Percentiles rank a stretch among this genome's conserved stretches.
Conservation (phyloP, 2,888 invertebrate species). For the Leptinotarsa rubiginosa region DNA sequence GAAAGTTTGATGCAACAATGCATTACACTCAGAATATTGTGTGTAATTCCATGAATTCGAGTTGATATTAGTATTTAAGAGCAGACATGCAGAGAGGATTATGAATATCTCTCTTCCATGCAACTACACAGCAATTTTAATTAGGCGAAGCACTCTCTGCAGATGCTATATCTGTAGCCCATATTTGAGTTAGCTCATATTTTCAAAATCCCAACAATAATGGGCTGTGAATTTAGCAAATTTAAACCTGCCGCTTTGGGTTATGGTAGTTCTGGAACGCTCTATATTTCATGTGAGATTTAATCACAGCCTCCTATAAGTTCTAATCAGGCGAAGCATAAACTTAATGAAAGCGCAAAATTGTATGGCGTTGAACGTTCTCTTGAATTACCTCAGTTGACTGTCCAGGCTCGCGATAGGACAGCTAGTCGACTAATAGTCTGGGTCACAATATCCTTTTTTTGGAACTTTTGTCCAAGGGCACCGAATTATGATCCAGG, state of each 20-base stretch:
- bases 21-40: too few relatives aligned
- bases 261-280: constrained; percentile 37
- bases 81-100: background rate
- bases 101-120: constrained; percentile 4
- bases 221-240: constrained; percentile 49
- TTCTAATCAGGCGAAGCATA: constrained; percentile 14
- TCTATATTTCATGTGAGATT: constrained; percentile 39
- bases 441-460: too few relatives aligned
- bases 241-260: constrained; percentile 32
- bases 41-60: too few relatives aligned
- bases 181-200: constrained; percentile 45
- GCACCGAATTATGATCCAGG: too few relatives aligned
- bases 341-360: constrained; percentile 22
- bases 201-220: constrained; percentile 47
- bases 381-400: background rate
- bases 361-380: background rate
- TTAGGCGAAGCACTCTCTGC: constrained; percentile 46
- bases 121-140: constrained; percentile 40
- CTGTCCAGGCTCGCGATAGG: background rate
- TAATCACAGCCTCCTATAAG: constrained; percentile 34
- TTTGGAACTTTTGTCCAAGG: too few relatives aligned
- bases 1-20: too few relatives aligned
- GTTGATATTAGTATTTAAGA: background rate
- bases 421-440: too few relatives aligned
- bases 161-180: constrained; percentile 46